Conservation (phyloP, 2,888 invertebrate genomes). For the Timema podura region DNA sequence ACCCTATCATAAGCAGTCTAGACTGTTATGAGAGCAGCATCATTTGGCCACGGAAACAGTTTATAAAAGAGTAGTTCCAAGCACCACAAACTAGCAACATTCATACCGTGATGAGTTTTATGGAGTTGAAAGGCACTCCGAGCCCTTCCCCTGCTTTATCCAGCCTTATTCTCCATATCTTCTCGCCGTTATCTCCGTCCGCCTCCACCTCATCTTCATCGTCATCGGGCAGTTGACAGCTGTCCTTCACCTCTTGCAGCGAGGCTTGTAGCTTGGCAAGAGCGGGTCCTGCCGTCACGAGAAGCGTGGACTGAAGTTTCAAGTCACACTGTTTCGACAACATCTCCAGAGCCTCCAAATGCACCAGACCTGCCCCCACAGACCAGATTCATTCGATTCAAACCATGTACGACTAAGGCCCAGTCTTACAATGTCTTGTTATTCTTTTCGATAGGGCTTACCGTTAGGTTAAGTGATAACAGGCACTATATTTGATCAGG, state of each 20-base stretch:
- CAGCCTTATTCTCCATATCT: slow-evolving; percentile 48
- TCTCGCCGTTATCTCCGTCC: neutral
- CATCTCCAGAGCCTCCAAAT: slow-evolving; percentile 89
- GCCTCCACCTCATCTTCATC: slow-evolving; percentile 58
- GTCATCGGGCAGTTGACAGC: slow-evolving; percentile 69
- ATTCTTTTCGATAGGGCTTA: no score
- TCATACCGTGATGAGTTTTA: slow-evolving; percentile 56
- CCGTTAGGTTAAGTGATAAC: no score
- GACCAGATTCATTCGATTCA: no score
- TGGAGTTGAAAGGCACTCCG: slow-evolving; percentile 58
- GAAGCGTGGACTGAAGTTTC: slow-evolving; percentile 63
- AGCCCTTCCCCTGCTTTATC: slow-evolving; percentile 59
- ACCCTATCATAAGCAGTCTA: no score
- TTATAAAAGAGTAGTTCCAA: neutral
- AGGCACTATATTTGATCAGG: no score
- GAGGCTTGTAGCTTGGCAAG: slow-evolving; percentile 68
- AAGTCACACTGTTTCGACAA: slow-evolving; percentile 75
- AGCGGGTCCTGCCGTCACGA: slow-evolving; percentile 54
- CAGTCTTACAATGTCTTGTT: no score
- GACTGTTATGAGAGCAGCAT: no score
- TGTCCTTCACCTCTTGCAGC: slow-evolving; percentile 70
- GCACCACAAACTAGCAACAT: neutral
- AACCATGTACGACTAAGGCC: no score
- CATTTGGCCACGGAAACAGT: no score
- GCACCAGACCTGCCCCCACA: slow-evolving; percentile 61